Evolutionary conservation across 2,888 invertebrate genomes (phyloP), one percentile per base, ranked within the genome.

Genomic region (Phymatocera aterrima): DNA sequence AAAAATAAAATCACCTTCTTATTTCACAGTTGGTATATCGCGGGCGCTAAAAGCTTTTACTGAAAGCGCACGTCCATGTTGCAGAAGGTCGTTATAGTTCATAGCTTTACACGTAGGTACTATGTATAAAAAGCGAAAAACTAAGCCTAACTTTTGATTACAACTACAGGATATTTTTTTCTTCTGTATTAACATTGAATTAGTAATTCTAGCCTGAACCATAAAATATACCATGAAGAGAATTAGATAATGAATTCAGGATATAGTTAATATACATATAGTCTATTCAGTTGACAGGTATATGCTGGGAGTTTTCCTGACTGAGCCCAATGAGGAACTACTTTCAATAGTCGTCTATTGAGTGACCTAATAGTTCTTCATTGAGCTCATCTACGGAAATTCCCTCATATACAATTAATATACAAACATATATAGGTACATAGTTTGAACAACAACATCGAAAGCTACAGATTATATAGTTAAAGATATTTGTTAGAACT

Each of bases 381-480:
- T n/a, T n/a, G n/a, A n/a, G n/a, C n/a, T n/a, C n/a, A n/a, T n/a
- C n/a, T n/a, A n/a, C n/a, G n/a, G n/a, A n/a, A n/a, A n/a, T n/a
- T n/a, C n/a, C n/a, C n/a, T n/a, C n/a, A n/a, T n/a, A n/a, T n/a
- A n/a, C n/a, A n/a, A n/a, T n/a, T n/a, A n/a, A n/a, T n/a, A n/a
- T n/a, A n/a, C n/a, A n/a, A n/a, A n/a, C n/a, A n/a, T n/a, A n/a
- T n/a, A n/a, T n/a, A n/a, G n/a, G n/a, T n/a, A n/a, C n/a, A 57
- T 28, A 57, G 57, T 28, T 57, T 1, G 28, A 15, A 57, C 57
- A 15, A 57, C 57, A 57, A 57, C 57, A 57, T 57, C 57, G 57
- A 57, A 57, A 28, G 57, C 57, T 57, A 57, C 57, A 57, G 57
- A 57, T 57, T n/a, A 40, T 40, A 57, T 57, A 57, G 57, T 15